Conservation (phyloP, 1,140 invertebrate species). For the Hetaerina americana region DNA sequence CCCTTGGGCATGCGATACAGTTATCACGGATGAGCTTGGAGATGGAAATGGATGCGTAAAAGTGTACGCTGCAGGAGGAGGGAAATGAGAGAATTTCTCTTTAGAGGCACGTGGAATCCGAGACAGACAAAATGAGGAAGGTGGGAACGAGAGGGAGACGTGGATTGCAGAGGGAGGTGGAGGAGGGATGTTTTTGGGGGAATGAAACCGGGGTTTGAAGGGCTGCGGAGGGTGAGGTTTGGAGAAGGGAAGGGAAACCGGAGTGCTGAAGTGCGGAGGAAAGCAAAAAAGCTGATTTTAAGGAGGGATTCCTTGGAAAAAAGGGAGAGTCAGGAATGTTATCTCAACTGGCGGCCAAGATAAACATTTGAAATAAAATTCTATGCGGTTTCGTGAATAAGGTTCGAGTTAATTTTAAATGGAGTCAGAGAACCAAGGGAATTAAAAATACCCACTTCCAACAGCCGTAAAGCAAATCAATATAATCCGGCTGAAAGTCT, state of each 20-base stretch:
- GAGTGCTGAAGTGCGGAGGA: background rate
- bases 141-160: no score
- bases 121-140: no score
- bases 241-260: background rate
- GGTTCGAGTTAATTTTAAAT: background rate
- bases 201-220: background rate
- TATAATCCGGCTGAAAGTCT: background rate
- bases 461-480: no score
- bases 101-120: no score
- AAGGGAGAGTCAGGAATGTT: background rate
- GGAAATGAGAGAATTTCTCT: no score
- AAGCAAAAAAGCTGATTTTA: background rate
- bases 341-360: background rate
- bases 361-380: background rate
- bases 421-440: background rate
- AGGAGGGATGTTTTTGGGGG: background rate
- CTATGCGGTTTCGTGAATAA: background rate
- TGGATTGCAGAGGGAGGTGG: no score
- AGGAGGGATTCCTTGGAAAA: background rate
- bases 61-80: no score
- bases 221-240: background rate
- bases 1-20: no score
- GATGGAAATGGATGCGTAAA: no score
- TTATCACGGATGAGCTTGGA: no score
- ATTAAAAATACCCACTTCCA: background rate